Base-by-base conservation (phyloP, 64 coral and sea anemone genomes). In the Dendronephthya gigantea region DNA sequence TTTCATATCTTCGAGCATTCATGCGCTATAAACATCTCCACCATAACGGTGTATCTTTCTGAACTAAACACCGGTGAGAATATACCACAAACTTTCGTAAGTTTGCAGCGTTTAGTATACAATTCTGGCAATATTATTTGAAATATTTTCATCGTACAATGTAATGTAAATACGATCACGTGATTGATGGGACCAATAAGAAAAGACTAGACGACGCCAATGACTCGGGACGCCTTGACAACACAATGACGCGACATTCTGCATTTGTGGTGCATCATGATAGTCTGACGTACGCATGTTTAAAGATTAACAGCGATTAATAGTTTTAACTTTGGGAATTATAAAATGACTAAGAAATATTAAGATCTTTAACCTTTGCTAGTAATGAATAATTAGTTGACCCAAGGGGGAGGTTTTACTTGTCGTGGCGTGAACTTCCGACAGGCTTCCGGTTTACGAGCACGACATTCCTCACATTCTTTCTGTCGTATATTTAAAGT, bases 1-100 rank as follows among this genome's bases (percentile, higher is more conserved):
- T 84, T 98, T 98, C 95, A 98, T 98, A 28, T 79, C 72, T 79
- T 34, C 32, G 15, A 36, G 30, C 72, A 79, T 79, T 39, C 72
- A 79, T 36, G 72, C 72, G 72, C 72, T 79, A 36, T 79, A 79
- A 36, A 79, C 4, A 35, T 34, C 25, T 13, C 36, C 36, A 39
- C 72, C 36, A 79, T 36, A 39, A 35, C 55, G 55, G 55, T 62
- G 55, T 79, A 79, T 34, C 72, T 79, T 19, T 79, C 0, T 36
- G 37, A 19, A 79, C 55, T 62, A 62, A 23, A 39, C 36, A 36
- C 30, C 25, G 37, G 29, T 36, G 7, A 28, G 37, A 34, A 79
- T 0, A 35, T 79, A 39, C 72, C 16, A 28, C 32, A 79, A 79
- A 66, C 36, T 15, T 17, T 39, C 72, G 72, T 36, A 79, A 29